Evolutionary conservation across 2,888 invertebrate species (phyloP), one percentile per base, ranked within the genome.

Genomic region (Dimorphilus gyrociliatus): DNA sequence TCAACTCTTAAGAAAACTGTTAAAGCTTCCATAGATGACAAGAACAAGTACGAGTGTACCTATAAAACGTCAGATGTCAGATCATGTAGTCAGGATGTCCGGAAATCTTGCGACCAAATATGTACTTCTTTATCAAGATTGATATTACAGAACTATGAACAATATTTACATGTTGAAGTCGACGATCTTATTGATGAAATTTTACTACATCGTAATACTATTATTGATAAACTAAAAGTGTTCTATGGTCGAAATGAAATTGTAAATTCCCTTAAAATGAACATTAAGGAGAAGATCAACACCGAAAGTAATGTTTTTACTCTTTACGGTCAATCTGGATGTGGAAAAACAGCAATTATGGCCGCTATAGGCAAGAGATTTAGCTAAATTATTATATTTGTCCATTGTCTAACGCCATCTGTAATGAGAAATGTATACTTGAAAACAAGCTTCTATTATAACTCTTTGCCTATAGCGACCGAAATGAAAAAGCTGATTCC

Each of bases 291-390:
- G 3, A 16, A 8, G 16, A 14, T 19, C n/a, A 18, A 19, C 3
- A 14, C 16, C 4, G 25, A 16, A 4, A 25, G 19, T 10, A 18
- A 30, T 16, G 17, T 35, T 1, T 19, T 27, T 12, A 30, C 17
- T 6, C 16, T 37, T 10, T 21, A 33, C 23, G 38, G 38, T 8
- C 25, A 16, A n/a, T 36, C 35, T 10, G 38, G 38, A 4, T 38
- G 35, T 19, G 38, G 38, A 5, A 38, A 38, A 27, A 38, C 38
- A 7, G 33, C 35, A 2, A 30, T 38, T 21, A 36, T 38, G 33
- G 35, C 38, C n/a, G 32, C 29, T 21, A 25, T 15, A n/a, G 28
- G 30, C n/a, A 24, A 30, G 23, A 10, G n/a, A n/a, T n/a, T n/a
- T n/a, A n/a, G n/a, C n/a, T n/a, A n/a, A n/a, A n/a, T n/a, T n/a